Base-by-base conservation (phyloP, 35 echinoderm and acorn worm genomes). In the Anneissia japonica region DNA sequence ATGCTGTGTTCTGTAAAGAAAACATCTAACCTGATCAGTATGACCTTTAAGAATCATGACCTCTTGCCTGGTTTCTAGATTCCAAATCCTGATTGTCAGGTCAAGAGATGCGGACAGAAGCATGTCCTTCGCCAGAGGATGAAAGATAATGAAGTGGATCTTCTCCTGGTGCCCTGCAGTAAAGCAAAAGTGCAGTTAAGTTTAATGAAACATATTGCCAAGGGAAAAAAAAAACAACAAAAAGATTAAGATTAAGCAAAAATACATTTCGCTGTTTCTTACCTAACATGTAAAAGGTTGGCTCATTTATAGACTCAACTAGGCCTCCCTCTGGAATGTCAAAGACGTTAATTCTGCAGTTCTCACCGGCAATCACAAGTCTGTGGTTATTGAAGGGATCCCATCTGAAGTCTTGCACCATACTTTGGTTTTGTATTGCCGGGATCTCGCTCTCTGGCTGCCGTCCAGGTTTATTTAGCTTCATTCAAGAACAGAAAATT, bases 71-170 rank as follows among this genome's bases (percentile, higher is more conserved):
- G 86, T 83, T 40, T 81, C 82, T 43, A 98, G 33, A 43, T 98
- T 86, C 95, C 95, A 98, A 37, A 98, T 89, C 38, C 93, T 98
- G 9, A 98, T 37, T 31, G 89, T 91, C 86, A 98, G 86, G 37
- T 98, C 95, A 46, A 89, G 90, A 11, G 91, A 91, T 21, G 95
- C 89, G 1, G 91, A 91, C 51, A 94, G 72, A n/a, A 98, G 73
- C 31, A 98, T 76, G 76, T 93, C 95, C 46, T 39, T 82, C 0
- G 95, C 95, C 35, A 93, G 40, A 0, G 95, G 95, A 83, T 98
- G 95, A 43, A 98, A 98, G 46, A 94, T 93, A 1, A 98, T 73
- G 36, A 94, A 89, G 37, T 98, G 91, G 74, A 98, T 91, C 79
- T 91, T 98, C 39, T 98, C 95, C 16, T 75, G 81, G 78, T 98